These are phyloP conservation scores for Andrena trimmerana DNA, from an alignment of 2,888 invertebrate genomes.

Conservation along the genomic window DNA sequence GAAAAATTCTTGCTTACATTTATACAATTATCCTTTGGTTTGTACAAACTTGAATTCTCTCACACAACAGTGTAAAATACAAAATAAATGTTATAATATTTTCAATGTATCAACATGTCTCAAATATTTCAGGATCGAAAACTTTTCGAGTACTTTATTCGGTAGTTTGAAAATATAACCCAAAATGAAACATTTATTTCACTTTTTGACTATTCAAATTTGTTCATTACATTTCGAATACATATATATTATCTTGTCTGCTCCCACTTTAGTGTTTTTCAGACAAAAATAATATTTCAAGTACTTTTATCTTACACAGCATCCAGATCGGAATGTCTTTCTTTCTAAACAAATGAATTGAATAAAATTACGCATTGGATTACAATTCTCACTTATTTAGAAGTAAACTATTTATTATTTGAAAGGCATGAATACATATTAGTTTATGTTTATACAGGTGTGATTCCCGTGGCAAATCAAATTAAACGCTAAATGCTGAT, in stretches of 20 bases:
- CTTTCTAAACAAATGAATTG: not conserved
- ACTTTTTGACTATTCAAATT: no score
- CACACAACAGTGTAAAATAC: not conserved
- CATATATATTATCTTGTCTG: no score
- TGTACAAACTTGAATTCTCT: not conserved
- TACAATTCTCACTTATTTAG: not conserved
- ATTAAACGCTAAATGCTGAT: slow-evolving; percentile 29
- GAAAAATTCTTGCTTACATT: no score
- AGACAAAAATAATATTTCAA: not conserved
- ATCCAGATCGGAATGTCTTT: not conserved
- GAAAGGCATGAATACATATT: not conserved
- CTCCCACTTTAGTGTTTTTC: no score
- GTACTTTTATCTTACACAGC: not conserved
- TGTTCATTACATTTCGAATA: no score
- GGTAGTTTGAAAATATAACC: no score
- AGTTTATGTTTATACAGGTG: not conserved
- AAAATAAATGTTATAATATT: not conserved
- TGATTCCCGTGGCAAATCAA: slow-evolving; percentile 21
- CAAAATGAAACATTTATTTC: no score
- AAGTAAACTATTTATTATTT: slow-evolving; percentile 4
- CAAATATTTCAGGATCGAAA: no score
- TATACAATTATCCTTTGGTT: no score
- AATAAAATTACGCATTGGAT: not conserved
- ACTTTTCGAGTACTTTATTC: no score
- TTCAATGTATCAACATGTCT: no score